Conservation (phyloP, 1,140 invertebrate genomes). For the Ceratosolen fusciceps region DNA sequence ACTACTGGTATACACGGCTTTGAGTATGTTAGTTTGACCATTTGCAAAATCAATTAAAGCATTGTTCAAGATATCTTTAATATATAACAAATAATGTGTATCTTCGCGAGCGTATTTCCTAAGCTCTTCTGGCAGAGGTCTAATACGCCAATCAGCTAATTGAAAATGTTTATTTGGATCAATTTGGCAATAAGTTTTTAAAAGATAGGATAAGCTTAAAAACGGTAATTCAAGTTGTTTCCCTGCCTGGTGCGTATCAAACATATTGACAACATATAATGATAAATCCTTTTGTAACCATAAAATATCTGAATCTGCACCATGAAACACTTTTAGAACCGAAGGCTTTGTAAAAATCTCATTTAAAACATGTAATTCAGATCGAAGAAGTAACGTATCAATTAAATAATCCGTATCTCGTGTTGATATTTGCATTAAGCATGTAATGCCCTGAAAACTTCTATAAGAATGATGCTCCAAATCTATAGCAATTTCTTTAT, state of each 20-base stretch:
- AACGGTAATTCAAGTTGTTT: constrained; percentile 81
- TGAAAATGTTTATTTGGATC: constrained; percentile 92
- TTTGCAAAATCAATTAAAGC: constrained; percentile 82
- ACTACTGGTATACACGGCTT: constrained; percentile 80
- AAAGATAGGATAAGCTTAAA: constrained; percentile 84
- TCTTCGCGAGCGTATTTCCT: constrained; percentile 93
- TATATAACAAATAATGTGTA: constrained; percentile 95
- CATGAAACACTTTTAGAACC: constrained; percentile 96
- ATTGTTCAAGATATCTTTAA: constrained; percentile 88
- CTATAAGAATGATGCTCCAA: constrained; percentile 91
- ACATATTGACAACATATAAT: constrained; percentile 96
- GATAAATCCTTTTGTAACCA: constrained; percentile 98
- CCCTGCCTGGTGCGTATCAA: constrained; percentile 94
- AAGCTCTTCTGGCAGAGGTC: constrained; percentile 89
- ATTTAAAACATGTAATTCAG: constrained; percentile 89
- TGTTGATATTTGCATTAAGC: constrained; percentile 96
- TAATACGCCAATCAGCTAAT: constrained; percentile 96
- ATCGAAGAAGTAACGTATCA: constrained; percentile 87
- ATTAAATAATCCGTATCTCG: constrained; percentile 89
- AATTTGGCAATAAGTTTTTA: constrained; percentile 85
- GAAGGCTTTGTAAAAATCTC: constrained; percentile 92
- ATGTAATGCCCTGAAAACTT: constrained; percentile 89
- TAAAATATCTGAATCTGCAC: constrained; percentile 88
- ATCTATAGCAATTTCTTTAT: constrained; percentile 87
- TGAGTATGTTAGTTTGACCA: constrained; percentile 79